Base-by-base conservation (phyloP, 2,113 vertebrate species). In the Anarrhichthys ocellatus region DNA sequence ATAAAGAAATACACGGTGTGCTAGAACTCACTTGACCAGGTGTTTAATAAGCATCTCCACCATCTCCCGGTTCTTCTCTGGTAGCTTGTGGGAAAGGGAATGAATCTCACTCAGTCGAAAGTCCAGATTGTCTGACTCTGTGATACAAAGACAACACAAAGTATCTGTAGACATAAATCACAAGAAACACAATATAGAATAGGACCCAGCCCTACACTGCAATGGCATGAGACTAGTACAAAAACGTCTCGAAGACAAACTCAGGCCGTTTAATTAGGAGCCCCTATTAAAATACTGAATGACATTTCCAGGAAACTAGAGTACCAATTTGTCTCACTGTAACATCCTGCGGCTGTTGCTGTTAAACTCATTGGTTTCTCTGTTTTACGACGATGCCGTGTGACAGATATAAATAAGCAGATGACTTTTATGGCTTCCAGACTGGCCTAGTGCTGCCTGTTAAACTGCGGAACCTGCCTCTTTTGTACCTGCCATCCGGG, bases 121-220 rank as follows among this genome's bases (percentile, higher is more conserved):
- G 93, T 99, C 98, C 88, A 97, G 92, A 88, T 96, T 99, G 69
- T 99, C 98, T 0, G 97, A 99, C 88, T 99, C 98, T 99, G 76
- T 44, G 10, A 71, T 0, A 67, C 34, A 90, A 80, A 81, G 20
- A 64, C 20, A 75, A 80, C 18, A 87, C 11, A 76, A 48, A 22
- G 38, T 59, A 29, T 29, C 56, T 59, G 24, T 59, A 29, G 56
- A 29, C 3, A 5, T 29, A 27, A 14, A 59, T 59, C 56, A 15
- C 5, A 27, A 29, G 56, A 59, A 68, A 24, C 17, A 40, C 29
- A 13, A 34, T 13, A 29, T 22, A 29, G 24, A 69, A 18, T 0
- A 10, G 22, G 24, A 4, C 22, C 4, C 17, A 22, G 61, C 18
- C 58, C 18, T 22, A 42, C 63, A 36, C 48, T 29, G 56, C 42